These are phyloP conservation scores for Argentina silus DNA, from an alignment of 2,797 vertebrate genomes.

Conservation along the genomic window DNA sequence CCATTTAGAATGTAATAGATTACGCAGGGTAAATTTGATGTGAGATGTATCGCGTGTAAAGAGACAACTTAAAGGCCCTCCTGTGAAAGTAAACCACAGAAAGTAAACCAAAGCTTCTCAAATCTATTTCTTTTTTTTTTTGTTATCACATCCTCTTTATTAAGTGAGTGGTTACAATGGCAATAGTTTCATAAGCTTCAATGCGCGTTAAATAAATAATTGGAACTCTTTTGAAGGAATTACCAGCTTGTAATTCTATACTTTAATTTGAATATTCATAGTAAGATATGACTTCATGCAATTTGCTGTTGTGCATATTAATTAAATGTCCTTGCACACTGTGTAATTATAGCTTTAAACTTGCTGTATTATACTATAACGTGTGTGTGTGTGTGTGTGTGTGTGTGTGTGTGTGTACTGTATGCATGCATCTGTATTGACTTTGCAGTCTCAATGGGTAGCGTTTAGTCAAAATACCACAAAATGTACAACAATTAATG, in stretches of 20 bases:
- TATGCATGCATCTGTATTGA: not conserved
- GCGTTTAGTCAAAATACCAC: not conserved
- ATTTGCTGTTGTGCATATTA: conserved; percentile 31
- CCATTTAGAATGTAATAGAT: conserved; percentile 94
- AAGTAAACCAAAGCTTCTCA: conserved; percentile 18
- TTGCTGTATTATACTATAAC: conserved; percentile 18
- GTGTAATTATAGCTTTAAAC: conserved; percentile 23
- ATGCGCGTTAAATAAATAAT: conserved; percentile 66
- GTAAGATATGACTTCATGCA: conserved; percentile 36
- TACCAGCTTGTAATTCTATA: conserved; percentile 64
- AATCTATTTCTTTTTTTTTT: conserved; percentile 12
- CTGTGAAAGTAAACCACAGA: conserved; percentile 36
- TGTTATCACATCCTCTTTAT: conserved; percentile 60
- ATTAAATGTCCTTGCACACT: conserved; percentile 40
- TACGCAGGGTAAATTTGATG: conserved; percentile 79
- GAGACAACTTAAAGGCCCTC: conserved; percentile 67
- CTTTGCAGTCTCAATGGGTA: not conserved
- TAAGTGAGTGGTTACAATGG: conserved; percentile 55
- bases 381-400: not conserved
- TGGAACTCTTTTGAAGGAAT: conserved; percentile 65
- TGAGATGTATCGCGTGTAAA: conserved; percentile 76
- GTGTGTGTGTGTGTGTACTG: not conserved
- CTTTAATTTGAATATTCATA: conserved; percentile 55
- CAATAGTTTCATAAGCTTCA: conserved; percentile 56
- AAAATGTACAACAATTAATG: not conserved